phyloP scores from a whole-genome alignment of 1,140 invertebrate species.

The Charaxes varanes region DNA sequence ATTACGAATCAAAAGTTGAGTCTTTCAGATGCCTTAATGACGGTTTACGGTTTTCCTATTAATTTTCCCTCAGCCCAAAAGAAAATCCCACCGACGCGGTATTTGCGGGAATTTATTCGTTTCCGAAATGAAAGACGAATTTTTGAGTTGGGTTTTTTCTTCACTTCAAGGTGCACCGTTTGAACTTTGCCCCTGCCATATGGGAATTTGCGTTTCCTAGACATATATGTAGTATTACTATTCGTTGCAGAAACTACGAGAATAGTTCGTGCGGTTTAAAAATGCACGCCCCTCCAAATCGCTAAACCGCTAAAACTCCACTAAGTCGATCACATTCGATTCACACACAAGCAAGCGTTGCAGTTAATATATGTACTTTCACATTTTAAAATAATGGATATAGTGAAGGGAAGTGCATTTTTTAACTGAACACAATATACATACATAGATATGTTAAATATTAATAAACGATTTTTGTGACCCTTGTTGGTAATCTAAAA shows the following conservation, averaged over 20 bases:
- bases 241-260: too few species aligned
- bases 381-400: neutral
- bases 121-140: slow-evolving; percentile 5
- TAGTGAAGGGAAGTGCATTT: too few species aligned
- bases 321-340: too few species aligned
- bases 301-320: too few species aligned
- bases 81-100: slow-evolving; percentile 6
- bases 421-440: neutral
- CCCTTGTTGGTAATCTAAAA: neutral
- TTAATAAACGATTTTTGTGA: neutral
- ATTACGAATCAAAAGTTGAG: slow-evolving; percentile 43
- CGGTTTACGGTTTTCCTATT: slow-evolving; percentile 18
- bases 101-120: neutral
- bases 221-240: neutral
- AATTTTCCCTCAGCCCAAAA: slow-evolving; percentile 11
- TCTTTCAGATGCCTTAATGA: slow-evolving; percentile 36
- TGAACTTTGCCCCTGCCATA: neutral
- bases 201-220: neutral
- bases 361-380: too few species aligned
- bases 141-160: neutral
- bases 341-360: too few species aligned
- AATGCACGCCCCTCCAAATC: too few species aligned
- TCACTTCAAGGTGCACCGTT: neutral
- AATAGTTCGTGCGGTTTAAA: too few species aligned
- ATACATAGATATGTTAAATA: neutral